Conservation (phyloP, 2,797 vertebrate species). For the Morus bassanus region DNA sequence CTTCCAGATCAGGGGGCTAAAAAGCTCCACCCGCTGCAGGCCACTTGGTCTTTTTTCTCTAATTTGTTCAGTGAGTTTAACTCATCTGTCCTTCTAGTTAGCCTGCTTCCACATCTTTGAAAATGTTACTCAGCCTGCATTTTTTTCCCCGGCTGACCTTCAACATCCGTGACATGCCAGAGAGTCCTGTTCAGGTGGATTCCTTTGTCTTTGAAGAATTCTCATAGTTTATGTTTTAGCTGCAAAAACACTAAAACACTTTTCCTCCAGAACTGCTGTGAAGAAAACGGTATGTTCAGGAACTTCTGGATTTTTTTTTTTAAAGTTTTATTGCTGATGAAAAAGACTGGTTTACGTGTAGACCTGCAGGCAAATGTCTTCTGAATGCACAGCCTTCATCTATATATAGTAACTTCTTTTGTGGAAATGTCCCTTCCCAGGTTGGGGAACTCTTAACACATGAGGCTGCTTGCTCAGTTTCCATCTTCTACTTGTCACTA, state of each 20-base stretch:
- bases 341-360: background rate
- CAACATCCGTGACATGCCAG: rapidly evolving
- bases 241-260: background rate
- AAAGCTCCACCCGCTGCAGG: background rate
- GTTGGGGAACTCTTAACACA: rapidly evolving
- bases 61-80: background rate
- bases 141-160: background rate
- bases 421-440: background rate
- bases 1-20: background rate
- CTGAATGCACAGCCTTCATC: background rate
- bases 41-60: background rate
- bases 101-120: background rate
- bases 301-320: background rate
- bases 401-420: background rate
- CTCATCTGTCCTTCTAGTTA: background rate
- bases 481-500: rapidly evolving
- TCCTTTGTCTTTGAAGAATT: background rate
- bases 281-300: background rate
- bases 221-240: background rate
- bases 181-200: rapidly evolving
- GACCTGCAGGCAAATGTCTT: background rate
- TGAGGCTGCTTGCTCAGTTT: background rate
- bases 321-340: background rate
- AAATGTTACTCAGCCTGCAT: background rate
- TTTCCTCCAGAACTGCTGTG: background rate